Base-by-base conservation (phyloP, 2,888 invertebrate species). In the Nephrotoma appendiculata region DNA sequence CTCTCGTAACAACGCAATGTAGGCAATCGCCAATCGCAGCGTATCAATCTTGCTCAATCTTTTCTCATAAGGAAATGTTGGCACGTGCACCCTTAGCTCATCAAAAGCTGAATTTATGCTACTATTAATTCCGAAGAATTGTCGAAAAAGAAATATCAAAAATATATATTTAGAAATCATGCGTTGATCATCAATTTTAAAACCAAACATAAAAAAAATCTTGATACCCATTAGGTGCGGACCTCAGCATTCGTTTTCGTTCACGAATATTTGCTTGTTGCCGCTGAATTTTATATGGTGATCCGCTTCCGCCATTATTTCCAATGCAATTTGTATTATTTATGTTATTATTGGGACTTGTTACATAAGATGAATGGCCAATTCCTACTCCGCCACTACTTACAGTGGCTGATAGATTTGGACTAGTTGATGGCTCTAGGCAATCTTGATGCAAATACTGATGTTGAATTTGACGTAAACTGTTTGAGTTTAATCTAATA, bases 31-130 rank as follows among this genome's bases (percentile, higher is more conserved):
- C 89, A 99, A 93, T 0, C 99, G 94, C 45, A 99, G 93, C 0
- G 99, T 99, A 93, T 99, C 99, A 89, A 99, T 99, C 93, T 99
- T 99, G 90, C 98, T 99, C 48, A 99, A 94, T 41, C 99, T 93
- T 91, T 99, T 99, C 92, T 99, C 99, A 91, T 98, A 99, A 0
- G 99, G 99, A 92, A 99, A 99, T 88, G 99, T 99, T 86, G 99
- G 99, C 89, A 99, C 99, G 93, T 98, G 98, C 89, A 97, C 96
- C 87, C 99, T 94, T 90, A 99, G 95, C 92, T 98, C 98, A 93
- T 99, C 98, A 94, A 99, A 99, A 92, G 98, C 99, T 92, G 98
- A 97, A 95, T 98, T 98, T 94, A 99, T 99, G 95, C 98, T 99
- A 96, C 97, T 97, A 95, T 94, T 95, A 92, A 91, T 87, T 89